These are phyloP conservation scores for Gnathonemus echidnorhynchus DNA, from an alignment of 2,113 vertebrate species.

Conservation along the genomic window DNA sequence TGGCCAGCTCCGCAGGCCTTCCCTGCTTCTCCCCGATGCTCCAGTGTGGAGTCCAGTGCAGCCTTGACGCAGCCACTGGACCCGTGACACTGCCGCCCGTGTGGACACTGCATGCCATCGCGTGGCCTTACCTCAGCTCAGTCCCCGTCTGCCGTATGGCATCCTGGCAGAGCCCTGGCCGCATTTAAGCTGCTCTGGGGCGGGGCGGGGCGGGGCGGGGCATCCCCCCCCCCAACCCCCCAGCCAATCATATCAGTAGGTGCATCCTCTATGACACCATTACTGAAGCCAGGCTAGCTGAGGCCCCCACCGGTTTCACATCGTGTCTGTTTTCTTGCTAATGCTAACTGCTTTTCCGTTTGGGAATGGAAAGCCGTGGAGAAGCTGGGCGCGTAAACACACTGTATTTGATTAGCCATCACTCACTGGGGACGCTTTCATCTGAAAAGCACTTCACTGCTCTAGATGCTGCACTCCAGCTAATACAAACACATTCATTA, in stretches of 20 bases:
- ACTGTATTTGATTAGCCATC: neutral
- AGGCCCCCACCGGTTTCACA: neutral
- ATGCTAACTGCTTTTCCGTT: neutral
- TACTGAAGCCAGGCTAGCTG: neutral
- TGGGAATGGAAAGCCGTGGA: neutral
- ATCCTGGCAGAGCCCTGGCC: neutral
- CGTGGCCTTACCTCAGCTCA: neutral
- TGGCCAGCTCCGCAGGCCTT: neutral
- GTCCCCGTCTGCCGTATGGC: neutral
- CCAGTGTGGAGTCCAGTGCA: neutral
- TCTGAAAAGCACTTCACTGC: conserved; percentile 3
- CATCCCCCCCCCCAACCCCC: neutral
- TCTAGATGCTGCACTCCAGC: neutral
- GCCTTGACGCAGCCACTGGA: neutral
- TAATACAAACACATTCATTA: conserved; percentile 3
- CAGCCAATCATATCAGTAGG: neutral
- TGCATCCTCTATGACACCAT: neutral
- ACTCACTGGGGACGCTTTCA: neutral
- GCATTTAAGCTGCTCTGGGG: neutral
- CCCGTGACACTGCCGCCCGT: neutral
- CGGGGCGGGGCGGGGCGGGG: neutral
- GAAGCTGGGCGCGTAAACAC: neutral
- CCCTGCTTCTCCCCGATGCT: neutral
- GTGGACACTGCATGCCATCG: too few species aligned
- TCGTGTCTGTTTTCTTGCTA: neutral